A percentile compares a stretch with the other conserved stretches of the same genome.
phyloP scores from a whole-genome alignment of 2,113 vertebrate genomes.

The Xyliphius kryptos region DNA sequence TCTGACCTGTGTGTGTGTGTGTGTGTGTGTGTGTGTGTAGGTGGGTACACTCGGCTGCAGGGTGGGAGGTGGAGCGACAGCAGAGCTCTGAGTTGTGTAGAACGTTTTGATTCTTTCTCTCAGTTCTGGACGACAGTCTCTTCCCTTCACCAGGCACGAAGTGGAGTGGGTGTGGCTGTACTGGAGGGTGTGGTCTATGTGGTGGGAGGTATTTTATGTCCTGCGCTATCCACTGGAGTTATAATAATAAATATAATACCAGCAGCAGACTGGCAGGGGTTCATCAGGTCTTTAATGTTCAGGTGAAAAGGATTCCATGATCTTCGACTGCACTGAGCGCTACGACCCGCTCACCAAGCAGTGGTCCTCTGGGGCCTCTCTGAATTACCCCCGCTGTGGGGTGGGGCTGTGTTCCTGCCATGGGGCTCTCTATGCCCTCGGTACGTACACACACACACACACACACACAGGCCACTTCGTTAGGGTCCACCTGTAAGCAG shows the following conservation, averaged over 20 bases:
- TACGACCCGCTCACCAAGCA: slow-evolving; percentile 95
- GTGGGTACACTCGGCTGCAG: slow-evolving; percentile 90
- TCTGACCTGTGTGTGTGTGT: slow-evolving; percentile 1
- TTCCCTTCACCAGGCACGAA: slow-evolving; percentile 92
- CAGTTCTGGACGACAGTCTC: slow-evolving; percentile 97
- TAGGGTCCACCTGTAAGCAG: no score
- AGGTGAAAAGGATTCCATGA: slow-evolving; percentile 97
- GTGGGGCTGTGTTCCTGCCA: slow-evolving; percentile 87
- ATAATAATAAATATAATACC: no score
- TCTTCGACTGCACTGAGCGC: slow-evolving; percentile 93
- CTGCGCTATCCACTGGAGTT: no score
- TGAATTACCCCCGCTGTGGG: slow-evolving; percentile 90
- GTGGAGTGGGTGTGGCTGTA: slow-evolving; percentile 84
- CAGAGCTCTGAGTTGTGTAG: slow-evolving; percentile 89
- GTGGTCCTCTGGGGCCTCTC: slow-evolving; percentile 88
- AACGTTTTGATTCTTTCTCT: slow-evolving; percentile 94
- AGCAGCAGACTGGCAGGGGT: no score
- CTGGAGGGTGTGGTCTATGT: slow-evolving; percentile 94
- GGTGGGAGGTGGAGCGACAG: slow-evolving; percentile 95
- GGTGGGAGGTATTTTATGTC: slow-evolving; percentile 78
- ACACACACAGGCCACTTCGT: not conserved
- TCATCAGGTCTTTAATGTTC: not conserved
- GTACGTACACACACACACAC: slow-evolving; percentile 56
- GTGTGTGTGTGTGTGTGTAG: slow-evolving; percentile 52
- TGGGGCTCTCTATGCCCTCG: slow-evolving; percentile 89